Percentiles rank a stretch among this genome's conserved stretches.
Evolutionary conservation across 2,888 invertebrate genomes (phyloP).

Genomic region (Nymphalis urticae): DNA sequence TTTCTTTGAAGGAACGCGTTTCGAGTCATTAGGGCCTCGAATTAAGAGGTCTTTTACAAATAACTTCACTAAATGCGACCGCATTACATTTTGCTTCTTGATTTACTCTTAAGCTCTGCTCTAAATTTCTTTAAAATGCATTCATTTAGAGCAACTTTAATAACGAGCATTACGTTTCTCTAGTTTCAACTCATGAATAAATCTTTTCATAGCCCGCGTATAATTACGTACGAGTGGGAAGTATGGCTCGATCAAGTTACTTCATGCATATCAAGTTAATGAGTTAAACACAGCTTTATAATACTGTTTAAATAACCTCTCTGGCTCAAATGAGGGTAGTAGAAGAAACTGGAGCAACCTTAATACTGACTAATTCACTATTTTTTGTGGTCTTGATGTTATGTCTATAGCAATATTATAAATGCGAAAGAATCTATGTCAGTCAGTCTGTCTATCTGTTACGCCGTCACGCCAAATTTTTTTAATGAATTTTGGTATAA

Average conservation of each 20-base stretch:
- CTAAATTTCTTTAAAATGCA: conserved; percentile 18
- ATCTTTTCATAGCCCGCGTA: conserved; percentile 19
- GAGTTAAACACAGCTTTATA: conserved; percentile 8
- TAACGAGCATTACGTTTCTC: conserved; percentile 15
- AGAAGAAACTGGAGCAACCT: background rate
- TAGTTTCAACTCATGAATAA: conserved; percentile 26
- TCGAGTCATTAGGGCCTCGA: conserved; percentile 23
- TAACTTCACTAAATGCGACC: conserved; percentile 25
- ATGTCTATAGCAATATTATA: too few species aligned
- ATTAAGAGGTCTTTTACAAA: conserved; percentile 24
- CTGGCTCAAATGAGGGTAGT: background rate
- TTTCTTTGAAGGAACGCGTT: conserved; percentile 22
- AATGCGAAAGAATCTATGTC: too few species aligned
- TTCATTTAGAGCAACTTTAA: conserved; percentile 18
- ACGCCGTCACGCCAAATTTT: too few species aligned
- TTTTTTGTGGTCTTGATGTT: too few species aligned
- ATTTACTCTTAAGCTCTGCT: conserved; percentile 22
- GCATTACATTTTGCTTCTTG: conserved; percentile 28
- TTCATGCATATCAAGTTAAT: conserved; percentile 12
- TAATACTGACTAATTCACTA: too few species aligned
- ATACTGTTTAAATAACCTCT: conserved; percentile 10
- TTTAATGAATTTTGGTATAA: too few species aligned
- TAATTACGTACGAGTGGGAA: conserved; percentile 8
- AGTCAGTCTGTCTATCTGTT: too few species aligned
- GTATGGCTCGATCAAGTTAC: conserved; percentile 11